Evolutionary conservation across 2,797 vertebrate genomes (phyloP), one percentile per base, ranked within the genome.

Genomic region (Amniataba percoides): DNA sequence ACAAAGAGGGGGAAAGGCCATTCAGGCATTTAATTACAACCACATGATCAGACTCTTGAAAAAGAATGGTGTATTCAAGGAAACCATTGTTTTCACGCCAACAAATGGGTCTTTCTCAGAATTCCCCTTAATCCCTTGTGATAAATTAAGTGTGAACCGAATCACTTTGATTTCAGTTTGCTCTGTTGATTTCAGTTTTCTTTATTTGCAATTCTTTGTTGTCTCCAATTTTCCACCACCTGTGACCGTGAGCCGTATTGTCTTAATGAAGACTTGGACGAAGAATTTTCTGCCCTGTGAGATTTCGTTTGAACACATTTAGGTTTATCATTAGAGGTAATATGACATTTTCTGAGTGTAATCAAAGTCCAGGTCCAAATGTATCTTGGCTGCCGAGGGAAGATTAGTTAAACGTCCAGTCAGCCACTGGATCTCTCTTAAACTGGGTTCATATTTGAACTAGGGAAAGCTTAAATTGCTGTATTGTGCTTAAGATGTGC

Each of bases 101-200:
- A 75, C 63, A 81, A 71, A 59, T 68, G 39, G 19, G 61, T 66
- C 66, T 59, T 64, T 77, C 58, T 65, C 43, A 65, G 58, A 80
- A 69, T 64, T 65, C 27, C 19, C 34, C 18, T 55, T 80, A 85
- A 88, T 88, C 74, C 63, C n/a, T 4, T 81, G 48, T 79, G 75
- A 77, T 27, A 77, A 83, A 79, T 77, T 56, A 62, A 45, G 19
- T 53, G 42, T 63, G 79, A 86, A 75, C 19, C 2, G 2, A 79
- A 74, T 71, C 71, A 62, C 77, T 87, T 82, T 84, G 77, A 86
- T 84, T 79, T 71, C 31, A 57, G 63, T 86, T 83, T 80, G 67
- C 75, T 56, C 73, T 58, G 67, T 40, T 86, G 61, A 70, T 70
- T 81, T 81, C 53, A 53, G 5, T 76, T 76, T 77, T 66, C 74